Evolutionary conservation across 2,797 vertebrate species (phyloP), one percentile per base, ranked within the genome.

Genomic region (Poecilia velifera): DNA sequence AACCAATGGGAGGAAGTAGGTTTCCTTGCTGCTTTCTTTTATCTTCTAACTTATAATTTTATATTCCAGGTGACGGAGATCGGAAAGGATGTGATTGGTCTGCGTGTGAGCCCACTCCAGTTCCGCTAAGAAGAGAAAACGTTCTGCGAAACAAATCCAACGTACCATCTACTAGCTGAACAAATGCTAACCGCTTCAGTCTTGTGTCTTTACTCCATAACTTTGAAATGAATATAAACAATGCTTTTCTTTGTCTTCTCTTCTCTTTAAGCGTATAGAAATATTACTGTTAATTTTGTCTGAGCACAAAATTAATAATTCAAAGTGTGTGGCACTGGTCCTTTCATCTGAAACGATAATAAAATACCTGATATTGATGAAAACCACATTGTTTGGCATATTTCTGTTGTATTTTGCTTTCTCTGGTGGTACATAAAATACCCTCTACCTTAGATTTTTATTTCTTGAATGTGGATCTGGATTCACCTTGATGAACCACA

Each of bases 61-160:
- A 4, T 84, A 82, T 92, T 36, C 34, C 79, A 99, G 98, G 98
- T 95, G 87, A 99, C 98, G 0, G 98, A 99, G 94, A 97, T 99
- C 0, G 98, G 98, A 43, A 99, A 97, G 91, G 98, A 99, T 6
- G 98, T 98, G 84, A 97, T 99, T 7, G 98, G 98, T 47, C 93
- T 99, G 91, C 96, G 98, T 9, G 97, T 99, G 92, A 99, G 98
- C 90, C 96, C 97, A 0, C 96, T 99, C 76, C 98, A 99, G 96
- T 99, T 99, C 94, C 98, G 98, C 76, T 99, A 91, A 90, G 66
- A 68, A 0, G 12, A 79, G 53, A 80, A 73, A 18, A 71, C 47
- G n/a, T 66, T 86, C n/a, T 25, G 22, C 55, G 10, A 80, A 34
- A 89, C 12, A 62, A 59, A 53, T 79, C 86, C 75, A 83, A 18